Conservation (phyloP, 2,113 vertebrate species). For the Ameiurus melas region DNA sequence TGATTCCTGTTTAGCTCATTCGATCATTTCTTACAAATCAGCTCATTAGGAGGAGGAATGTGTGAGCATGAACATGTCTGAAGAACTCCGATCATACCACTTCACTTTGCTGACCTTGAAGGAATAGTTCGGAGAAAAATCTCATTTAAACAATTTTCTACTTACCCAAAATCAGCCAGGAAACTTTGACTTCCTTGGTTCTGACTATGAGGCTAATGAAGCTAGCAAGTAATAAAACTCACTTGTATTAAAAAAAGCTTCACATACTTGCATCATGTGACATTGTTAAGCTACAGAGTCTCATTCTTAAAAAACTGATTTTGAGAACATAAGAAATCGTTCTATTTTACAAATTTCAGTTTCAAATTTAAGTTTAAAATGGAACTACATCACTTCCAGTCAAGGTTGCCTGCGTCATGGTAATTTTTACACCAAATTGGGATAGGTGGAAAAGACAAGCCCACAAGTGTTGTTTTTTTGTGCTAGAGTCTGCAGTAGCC, state of each 20-base stretch:
- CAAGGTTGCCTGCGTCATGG: not conserved
- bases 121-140: not conserved
- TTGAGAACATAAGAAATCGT: not conserved
- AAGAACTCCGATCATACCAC: not conserved
- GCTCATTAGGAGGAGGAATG: constrained; percentile 59
- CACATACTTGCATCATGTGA: not conserved
- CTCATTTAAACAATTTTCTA: not conserved
- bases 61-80: not conserved
- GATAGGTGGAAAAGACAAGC: not conserved
- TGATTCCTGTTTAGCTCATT: constrained; percentile 63
- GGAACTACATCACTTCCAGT: not conserved
- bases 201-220: not conserved
- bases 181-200: not conserved
- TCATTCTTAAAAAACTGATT: no score
- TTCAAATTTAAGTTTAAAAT: not conserved
- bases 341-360: not conserved
- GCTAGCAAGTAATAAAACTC: not conserved
- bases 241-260: not conserved
- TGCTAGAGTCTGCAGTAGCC: not conserved
- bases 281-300: not conserved
- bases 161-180: not conserved
- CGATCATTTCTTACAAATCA: constrained; percentile 59
- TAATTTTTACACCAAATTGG: not conserved
- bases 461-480: not conserved
- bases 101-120: not conserved